phyloP scores from a whole-genome alignment of 2,797 vertebrate species.

The Strix occidentalis region DNA sequence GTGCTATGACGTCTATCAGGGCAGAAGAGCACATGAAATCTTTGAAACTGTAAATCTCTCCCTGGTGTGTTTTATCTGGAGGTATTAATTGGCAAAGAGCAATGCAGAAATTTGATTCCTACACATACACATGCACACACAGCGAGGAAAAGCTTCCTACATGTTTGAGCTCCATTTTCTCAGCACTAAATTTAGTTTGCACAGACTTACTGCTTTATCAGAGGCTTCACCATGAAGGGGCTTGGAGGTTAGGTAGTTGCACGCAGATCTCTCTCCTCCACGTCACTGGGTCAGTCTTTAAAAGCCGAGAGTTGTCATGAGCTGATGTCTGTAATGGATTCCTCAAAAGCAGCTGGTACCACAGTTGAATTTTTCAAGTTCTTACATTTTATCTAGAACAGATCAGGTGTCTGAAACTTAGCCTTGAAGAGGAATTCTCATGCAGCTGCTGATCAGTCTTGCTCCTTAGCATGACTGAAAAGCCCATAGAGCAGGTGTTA shows the following conservation, averaged over 20 bases:
- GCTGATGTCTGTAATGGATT: neutral
- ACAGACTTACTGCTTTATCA: neutral
- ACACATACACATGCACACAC: neutral
- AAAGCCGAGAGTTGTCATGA: neutral
- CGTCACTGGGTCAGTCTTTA: neutral
- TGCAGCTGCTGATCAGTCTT: neutral
- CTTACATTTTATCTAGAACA: neutral
- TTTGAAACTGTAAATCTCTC: neutral
- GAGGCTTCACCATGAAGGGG: neutral
- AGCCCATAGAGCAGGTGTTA: neutral
- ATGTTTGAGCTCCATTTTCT: neutral
- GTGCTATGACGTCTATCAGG: conserved; percentile 18
- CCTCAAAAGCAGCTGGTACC: neutral
- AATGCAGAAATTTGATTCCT: neutral
- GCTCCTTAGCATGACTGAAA: neutral
- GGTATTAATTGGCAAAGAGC: neutral
- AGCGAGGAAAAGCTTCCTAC: neutral
- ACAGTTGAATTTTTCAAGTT: neutral
- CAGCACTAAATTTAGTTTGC: neutral
- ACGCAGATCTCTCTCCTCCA: neutral
- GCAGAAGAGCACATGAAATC: neutral
- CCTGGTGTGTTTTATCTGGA: neutral
- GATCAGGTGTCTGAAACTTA: neutral
- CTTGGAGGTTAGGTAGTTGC: neutral
- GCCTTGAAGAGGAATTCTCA: neutral